Conservation (phyloP, 2,797 vertebrate species). For the Sus cebifrons region DNA sequence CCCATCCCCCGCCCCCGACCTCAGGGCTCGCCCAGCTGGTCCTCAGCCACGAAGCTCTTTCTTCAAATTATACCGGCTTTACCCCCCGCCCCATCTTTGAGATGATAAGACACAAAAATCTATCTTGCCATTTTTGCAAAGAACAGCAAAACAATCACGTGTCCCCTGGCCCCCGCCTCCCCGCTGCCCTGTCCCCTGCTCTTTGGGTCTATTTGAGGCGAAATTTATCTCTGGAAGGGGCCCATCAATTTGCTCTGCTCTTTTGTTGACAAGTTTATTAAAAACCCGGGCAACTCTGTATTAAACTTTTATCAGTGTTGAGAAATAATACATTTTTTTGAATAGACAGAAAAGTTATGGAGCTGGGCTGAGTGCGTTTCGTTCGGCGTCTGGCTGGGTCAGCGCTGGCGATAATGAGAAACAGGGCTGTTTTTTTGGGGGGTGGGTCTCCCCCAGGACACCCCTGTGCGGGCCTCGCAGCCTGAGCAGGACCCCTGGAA, state of each 20-base stretch:
- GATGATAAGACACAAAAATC: conserved; percentile 77
- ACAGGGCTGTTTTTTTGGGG: not conserved
- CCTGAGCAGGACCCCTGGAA: not conserved
- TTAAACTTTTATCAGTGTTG: conserved; percentile 91
- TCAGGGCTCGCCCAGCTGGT: not conserved
- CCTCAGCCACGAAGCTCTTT: not conserved
- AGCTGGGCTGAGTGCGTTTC: conserved; percentile 80
- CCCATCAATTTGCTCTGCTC: conserved; percentile 91
- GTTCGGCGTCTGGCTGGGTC: conserved; percentile 82
- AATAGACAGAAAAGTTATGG: conserved; percentile 87
- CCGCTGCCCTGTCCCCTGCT: conserved; percentile 71
- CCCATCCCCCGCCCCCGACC: rapidly evolving
- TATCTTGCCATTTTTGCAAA: conserved; percentile 87
- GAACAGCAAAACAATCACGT: conserved; percentile 84
- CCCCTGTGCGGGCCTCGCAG: not conserved
- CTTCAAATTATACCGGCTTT: conserved; percentile 56
- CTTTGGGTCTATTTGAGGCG: conserved; percentile 86
- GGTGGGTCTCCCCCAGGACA: not conserved
- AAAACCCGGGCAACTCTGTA: conserved; percentile 88
- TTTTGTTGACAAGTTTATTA: conserved; percentile 94
- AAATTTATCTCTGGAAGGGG: conserved; percentile 89
- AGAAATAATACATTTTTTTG: conserved; percentile 87
- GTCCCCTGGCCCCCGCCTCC: not conserved
- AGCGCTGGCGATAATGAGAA: conserved; percentile 78
- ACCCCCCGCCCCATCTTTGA: conserved; percentile 68